A percentile compares a stretch with the other conserved stretches of the same genome.
Conservation (phyloP, 2,797 vertebrate genomes). For the Phrynocephalus vlangalii region DNA sequence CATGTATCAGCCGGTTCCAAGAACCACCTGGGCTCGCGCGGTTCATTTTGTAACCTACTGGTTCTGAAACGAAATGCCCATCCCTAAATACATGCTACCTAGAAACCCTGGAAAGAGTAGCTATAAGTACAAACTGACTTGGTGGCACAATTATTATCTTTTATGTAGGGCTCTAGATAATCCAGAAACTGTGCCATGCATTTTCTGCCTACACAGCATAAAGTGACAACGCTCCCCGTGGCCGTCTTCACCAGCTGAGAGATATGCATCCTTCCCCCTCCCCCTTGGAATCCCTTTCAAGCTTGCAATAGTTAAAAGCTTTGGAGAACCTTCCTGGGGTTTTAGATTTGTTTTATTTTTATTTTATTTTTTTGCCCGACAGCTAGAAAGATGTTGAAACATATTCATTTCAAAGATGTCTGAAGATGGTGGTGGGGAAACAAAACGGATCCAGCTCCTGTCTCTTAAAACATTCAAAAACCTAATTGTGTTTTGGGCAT, state of each 20-base stretch:
- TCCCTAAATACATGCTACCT: too few relatives aligned
- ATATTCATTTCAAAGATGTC: constrained; percentile 33
- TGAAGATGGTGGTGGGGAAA: constrained; percentile 19
- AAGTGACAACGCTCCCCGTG: not conserved
- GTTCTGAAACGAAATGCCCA: too few relatives aligned
- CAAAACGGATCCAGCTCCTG: constrained; percentile 31
- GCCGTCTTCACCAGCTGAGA: constrained; percentile 15
- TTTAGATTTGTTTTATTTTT: not conserved
- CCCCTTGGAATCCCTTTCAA: not conserved
- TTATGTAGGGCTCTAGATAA: too few relatives aligned
- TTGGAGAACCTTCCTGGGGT: constrained; percentile 13
- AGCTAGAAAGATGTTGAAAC: constrained; percentile 23
- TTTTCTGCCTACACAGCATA: not conserved
- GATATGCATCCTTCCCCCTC: not conserved
- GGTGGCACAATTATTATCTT: too few relatives aligned
- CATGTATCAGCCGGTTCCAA: too few relatives aligned
- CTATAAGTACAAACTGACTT: too few relatives aligned
- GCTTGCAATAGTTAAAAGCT: not conserved
- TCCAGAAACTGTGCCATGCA: not conserved
- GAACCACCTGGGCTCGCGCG: too few relatives aligned
- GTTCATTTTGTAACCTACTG: too few relatives aligned
- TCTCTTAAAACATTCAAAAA: constrained; percentile 47
- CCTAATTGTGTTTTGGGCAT: constrained; percentile 52
- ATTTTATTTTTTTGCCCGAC: not conserved
- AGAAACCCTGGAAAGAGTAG: too few relatives aligned